Base-by-base conservation (phyloP, 2,888 invertebrate species). In the Blastobasis lacticolella region DNA sequence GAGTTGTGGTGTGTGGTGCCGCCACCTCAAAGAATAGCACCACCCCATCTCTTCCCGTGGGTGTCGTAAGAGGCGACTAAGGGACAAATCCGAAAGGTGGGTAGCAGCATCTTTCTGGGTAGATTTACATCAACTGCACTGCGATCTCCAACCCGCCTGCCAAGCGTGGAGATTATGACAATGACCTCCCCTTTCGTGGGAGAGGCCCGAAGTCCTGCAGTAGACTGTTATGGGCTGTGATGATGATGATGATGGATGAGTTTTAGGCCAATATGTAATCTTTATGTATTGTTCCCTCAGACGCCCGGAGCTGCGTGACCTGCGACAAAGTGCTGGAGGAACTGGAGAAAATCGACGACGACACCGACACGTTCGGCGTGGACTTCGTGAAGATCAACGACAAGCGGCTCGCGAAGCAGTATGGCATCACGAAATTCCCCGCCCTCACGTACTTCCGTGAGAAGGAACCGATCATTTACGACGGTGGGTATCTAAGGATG, bases 371-470 rank as follows among this genome's bases (percentile, higher is more conserved):
- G 51, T 97, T 97, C 81, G 97, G 97, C 71, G 96, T 97, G 71
- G 96, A 96, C 89, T 96, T 97, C 88, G 96, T 97, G 69, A 97
- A 97, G 90, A 96, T 97, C 86, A 96, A 96, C 91, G 97, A 97
- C 90, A 97, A 97, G 91, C 92, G 96, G 90, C 91, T 97, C 76
- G 97, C 98, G 64, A 97, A 97, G 81, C 96, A 97, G 77, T 95
- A 97, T 92, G 97, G 97, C 83, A 96, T 98, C 88, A 95, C 94
- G 83, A 96, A 92, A 85, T 97, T 97, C 87, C 98, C 98, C 71
- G 95, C 97, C 67, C 94, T 98, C 88, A 97, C 97, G 71, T 98
- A 97, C 85, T 98, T 97, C 91, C 94, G 97, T 88, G 95, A 97
- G 86, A 96, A 95, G 87, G 95, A 97, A 90, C 97, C 97, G 76